A percentile compares a stretch with the other conserved stretches of the same genome.
phyloP scores from a whole-genome alignment of 2,888 invertebrate genomes.

The Pterostichus madidus region DNA sequence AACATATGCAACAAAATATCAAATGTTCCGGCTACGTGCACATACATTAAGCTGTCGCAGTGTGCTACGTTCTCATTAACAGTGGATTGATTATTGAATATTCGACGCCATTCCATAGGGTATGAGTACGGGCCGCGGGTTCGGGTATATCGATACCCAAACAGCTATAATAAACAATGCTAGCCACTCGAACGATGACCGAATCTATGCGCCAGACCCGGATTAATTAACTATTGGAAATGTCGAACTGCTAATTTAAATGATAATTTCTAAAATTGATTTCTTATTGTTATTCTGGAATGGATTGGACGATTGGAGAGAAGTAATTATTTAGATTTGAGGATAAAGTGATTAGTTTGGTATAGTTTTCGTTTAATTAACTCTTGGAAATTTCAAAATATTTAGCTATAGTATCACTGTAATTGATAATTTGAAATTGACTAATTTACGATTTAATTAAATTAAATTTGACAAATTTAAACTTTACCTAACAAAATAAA shows the following conservation, averaged over 20 bases:
- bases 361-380: constrained; percentile 36
- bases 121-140: not conserved
- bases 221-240: constrained; percentile 49
- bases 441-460: not conserved
- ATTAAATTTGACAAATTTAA: not conserved
- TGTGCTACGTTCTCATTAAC: constrained; percentile 58
- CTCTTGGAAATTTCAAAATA: not conserved
- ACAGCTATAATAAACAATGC: constrained; percentile 52
- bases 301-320: not conserved
- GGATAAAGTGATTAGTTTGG: constrained; percentile 18
- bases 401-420: not conserved
- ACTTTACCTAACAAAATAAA: not conserved
- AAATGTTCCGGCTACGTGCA: constrained; percentile 57
- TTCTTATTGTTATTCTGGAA: constrained; percentile 31
- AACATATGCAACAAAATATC: constrained; percentile 63
- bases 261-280: constrained; percentile 55
- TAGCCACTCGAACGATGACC: constrained; percentile 53
- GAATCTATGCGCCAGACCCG: constrained; percentile 48
- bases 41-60: constrained; percentile 34
- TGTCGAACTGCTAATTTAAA: constrained; percentile 41
- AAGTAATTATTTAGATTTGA: constrained; percentile 17
- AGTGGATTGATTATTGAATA: constrained; percentile 65
- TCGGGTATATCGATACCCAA: constrained; percentile 40
- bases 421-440: not conserved
- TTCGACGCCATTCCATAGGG: constrained; percentile 50